Evolutionary conservation across 2,888 invertebrate genomes (phyloP), one percentile per base, ranked within the genome.

Genomic region (Scaptomyza cyrtandrae): DNA sequence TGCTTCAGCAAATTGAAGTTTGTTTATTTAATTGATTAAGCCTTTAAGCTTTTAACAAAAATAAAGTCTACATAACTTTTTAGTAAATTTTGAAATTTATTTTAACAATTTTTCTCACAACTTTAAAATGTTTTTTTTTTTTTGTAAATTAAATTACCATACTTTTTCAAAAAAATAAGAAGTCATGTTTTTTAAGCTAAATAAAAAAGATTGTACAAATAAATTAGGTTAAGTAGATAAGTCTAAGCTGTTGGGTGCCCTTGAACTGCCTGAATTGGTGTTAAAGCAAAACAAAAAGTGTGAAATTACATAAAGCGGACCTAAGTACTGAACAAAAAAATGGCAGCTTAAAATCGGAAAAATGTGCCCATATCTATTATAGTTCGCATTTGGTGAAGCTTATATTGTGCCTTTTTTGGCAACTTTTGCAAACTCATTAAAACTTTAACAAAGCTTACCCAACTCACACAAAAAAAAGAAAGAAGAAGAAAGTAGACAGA

Each of bases 391-490:
- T 24, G 58, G 29, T 49, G 44, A 49, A 10, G 35, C n/a, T 44
- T 49, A 37, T 48, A 49, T 56, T 60, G 45, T 49, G 37, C 46
- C 41, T 31, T 27, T 31, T 27, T 45, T 41, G 43, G 35, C 43
- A 29, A 56, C 55, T 67, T 58, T 59, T 58, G 53, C 62, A 60
- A 76, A 82, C 74, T 82, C 79, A 82, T 80, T 82, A 79, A 82
- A 82, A 80, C 50, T 75, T 82, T 39, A 37, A 56, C 46, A 59
- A 70, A 52, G 48, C 54, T 7, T 24, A 7, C 1, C 39, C 2
- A 16, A 19, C n/a, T 11, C n/a, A n/a, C n/a, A 6, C 3, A 19
- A 1, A 16, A 9, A 33, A 49, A 14, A 7, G 53, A n/a, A 43
- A 33, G 35, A 0, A 33, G 33, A 14, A 7, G 53, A 14, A 43